Evolutionary conservation across 1,140 invertebrate species (phyloP).

Genomic region (Zaprionus inermis): DNA sequence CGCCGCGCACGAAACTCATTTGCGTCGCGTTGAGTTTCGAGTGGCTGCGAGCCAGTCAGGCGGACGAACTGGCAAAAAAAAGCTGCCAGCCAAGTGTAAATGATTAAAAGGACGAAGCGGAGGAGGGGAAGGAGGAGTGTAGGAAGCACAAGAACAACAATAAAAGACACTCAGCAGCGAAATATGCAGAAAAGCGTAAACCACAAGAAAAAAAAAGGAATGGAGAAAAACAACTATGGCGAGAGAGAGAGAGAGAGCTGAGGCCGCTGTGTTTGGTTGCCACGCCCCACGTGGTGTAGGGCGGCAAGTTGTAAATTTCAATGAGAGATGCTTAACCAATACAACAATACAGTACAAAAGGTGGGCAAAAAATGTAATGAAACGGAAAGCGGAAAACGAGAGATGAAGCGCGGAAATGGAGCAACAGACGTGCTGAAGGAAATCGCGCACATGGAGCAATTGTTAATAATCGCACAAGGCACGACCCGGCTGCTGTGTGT

Average conservation of each 20-base stretch:
- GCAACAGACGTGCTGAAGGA: too few relatives aligned
- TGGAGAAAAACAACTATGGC: neutral
- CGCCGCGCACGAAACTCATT: conserved; percentile 61
- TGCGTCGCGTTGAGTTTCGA: conserved; percentile 55
- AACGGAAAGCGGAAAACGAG: conserved; percentile 54
- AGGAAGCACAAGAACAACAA: too few relatives aligned
- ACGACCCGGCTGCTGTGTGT: conserved; percentile 20
- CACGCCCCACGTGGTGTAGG: neutral
- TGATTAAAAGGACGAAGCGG: conserved; percentile 70
- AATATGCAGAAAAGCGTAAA: conserved; percentile 17
- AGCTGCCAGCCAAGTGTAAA: conserved; percentile 61
- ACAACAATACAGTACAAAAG: conserved; percentile 29
- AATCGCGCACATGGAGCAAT: conserved; percentile 59
- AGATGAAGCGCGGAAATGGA: neutral
- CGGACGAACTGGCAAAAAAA: neutral
- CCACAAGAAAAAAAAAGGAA: neutral
- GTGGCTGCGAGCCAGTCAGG: conserved; percentile 33
- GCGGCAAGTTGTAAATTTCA: conserved; percentile 26
- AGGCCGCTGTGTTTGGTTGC: neutral
- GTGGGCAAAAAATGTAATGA: conserved; percentile 54
- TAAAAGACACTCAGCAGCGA: conserved; percentile 41
- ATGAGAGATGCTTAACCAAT: conserved; percentile 32
- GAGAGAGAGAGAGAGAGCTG: neutral
- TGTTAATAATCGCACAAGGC: conserved; percentile 62
- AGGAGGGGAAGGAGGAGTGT: too few relatives aligned